Evolutionary conservation across 2,797 vertebrate genomes (phyloP).

Genomic region (Channallabes apus): DNA sequence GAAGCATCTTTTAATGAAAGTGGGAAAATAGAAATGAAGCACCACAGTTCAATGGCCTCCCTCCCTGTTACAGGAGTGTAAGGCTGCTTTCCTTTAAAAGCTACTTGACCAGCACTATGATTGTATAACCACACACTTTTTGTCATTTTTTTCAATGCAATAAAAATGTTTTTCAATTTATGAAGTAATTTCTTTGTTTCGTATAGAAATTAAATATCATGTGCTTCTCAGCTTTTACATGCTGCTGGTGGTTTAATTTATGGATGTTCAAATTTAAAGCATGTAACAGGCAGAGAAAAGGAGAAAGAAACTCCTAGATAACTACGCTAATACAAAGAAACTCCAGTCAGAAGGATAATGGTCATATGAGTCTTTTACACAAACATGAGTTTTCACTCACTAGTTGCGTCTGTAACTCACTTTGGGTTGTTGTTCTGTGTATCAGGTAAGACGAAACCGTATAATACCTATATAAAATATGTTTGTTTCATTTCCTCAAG

Average conservation of each 20-base stretch:
- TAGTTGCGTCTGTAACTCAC: not conserved
- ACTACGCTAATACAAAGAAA: not conserved
- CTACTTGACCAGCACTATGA: too few species aligned
- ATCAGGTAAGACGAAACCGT: slow-evolving; percentile 21
- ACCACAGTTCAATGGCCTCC: not conserved
- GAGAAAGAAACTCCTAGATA: not conserved
- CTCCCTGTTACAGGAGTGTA: not conserved
- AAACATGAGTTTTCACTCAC: slow-evolving; percentile 2
- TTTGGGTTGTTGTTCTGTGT: not conserved
- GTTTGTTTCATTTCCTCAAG: not conserved
- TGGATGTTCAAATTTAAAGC: not conserved
- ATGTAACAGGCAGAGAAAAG: not conserved
- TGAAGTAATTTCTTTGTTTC: not conserved
- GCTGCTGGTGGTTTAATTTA: not conserved
- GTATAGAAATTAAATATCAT: not conserved
- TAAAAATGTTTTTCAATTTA: not conserved
- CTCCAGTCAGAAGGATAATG: not conserved
- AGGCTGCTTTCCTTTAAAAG: too few species aligned
- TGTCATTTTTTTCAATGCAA: not conserved
- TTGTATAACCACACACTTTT: not conserved
- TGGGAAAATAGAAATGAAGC: too few species aligned
- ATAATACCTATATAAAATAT: not conserved
- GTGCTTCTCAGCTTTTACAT: not conserved
- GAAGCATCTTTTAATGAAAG: too few species aligned
- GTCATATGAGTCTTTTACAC: not conserved